Evolutionary conservation across 1,140 invertebrate genomes (phyloP), one percentile per base, ranked within the genome.

Genomic region (Drosophila hydei): DNA sequence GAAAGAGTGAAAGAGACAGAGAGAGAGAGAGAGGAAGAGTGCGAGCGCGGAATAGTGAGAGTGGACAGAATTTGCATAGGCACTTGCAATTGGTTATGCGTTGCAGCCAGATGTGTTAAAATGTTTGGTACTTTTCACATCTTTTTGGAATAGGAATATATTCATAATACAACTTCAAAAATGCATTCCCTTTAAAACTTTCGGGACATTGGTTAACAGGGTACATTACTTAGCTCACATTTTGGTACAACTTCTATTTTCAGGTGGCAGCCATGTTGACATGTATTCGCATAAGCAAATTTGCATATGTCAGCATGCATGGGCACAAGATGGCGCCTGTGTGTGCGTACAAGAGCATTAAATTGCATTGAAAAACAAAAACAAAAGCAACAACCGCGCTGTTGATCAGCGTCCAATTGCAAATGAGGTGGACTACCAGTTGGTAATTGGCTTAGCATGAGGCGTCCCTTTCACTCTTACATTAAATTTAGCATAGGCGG

Each of bases 51-150:
- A 11, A 3, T 23, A 23, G 21, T 11, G 30, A 33, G n/a, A n/a
- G n/a, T n/a, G n/a, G n/a, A n/a, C n/a, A 33, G 30, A 11, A 54
- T 54, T 52, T 52, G 30, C 50, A 52, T 54, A 12, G 14, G 7
- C 19, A 3, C 43, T 21, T 33, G 14, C 18, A 38, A 16, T 38
- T 54, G 19, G 19, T n/a, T 33, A 19, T 52, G 27, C 2, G 14
- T 1, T 5, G n/a, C 36, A 14, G 3, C 12, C 36, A 38, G n/a
- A 14, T 38, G 4, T 38, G 6, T 4, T 12, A 38, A 38, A 6
- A 14, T 14, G n/a, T 14, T n/a, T 38, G 36, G 36, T 38, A 38
- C 36, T 14, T 38, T n/a, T 16, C 2, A 42, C n/a, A 16, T 0
- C 0, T 8, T 42, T 42, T 8, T 16, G 9, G 30, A 33, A 33